Percentiles rank a stretch among this genome's conserved stretches.
Conservation (phyloP, 2,113 vertebrate species). For the Melospiza melodia region DNA sequence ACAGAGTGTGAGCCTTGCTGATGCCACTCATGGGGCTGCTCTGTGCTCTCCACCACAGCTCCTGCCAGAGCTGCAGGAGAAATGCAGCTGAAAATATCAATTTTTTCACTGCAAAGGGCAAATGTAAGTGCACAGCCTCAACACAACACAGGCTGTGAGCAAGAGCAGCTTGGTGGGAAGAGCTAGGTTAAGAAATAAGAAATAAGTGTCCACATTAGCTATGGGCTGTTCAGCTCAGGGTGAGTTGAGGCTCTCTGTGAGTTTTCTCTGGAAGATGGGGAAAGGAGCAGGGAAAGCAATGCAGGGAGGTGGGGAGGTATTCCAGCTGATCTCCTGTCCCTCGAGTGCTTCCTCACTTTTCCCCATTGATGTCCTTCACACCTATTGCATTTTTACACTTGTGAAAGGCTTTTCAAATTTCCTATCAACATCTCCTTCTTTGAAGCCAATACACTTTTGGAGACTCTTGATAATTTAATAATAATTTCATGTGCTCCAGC, state of each 20-base stretch:
- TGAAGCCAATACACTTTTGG: background rate
- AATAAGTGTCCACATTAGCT: background rate
- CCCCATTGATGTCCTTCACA: background rate
- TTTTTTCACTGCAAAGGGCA: background rate
- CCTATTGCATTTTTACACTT: background rate
- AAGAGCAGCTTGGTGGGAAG: background rate
- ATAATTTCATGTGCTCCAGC: background rate
- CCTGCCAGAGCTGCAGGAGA: background rate
- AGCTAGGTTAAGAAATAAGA: background rate
- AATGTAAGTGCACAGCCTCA: background rate
- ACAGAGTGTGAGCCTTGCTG: background rate
- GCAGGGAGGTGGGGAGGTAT: background rate
- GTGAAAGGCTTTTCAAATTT: background rate
- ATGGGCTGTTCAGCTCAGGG: background rate
- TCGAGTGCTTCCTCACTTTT: background rate
- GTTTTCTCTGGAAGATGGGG: background rate
- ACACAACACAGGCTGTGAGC: background rate
- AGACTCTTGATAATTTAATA: background rate
- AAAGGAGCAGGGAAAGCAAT: background rate
- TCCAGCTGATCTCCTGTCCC: background rate
- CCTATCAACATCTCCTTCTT: background rate
- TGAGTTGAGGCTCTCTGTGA: background rate
- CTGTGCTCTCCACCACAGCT: background rate
- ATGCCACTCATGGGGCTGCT: background rate
- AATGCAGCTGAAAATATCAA: rapidly evolving